These are phyloP conservation scores for Machimus atricapillus DNA, from an alignment of 2,888 invertebrate genomes.

Conservation along the genomic window DNA sequence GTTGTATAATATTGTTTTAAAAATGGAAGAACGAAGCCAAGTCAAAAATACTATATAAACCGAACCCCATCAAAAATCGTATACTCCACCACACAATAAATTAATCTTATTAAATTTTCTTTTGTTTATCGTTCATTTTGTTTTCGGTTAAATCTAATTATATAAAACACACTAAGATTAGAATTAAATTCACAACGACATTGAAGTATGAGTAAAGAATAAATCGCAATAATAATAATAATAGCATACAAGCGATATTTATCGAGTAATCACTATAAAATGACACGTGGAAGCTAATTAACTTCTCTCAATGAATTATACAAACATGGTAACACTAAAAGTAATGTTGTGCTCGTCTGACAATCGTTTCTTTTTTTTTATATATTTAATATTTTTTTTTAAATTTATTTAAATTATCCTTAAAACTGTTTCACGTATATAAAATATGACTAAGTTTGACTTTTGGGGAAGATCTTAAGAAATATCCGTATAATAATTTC, in stretches of 20 bases:
- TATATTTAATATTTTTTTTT: not conserved
- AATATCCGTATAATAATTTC: not conserved
- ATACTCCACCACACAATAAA: conserved; percentile 16
- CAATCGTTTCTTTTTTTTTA: not conserved
- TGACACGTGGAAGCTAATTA: conserved; percentile 22
- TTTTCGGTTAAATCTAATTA: not conserved
- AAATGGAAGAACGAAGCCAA: not conserved
- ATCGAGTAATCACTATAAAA: conserved; percentile 33
- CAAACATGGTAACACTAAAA: conserved; percentile 35
- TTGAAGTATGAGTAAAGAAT: conserved; percentile 23
- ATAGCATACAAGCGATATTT: conserved; percentile 9
- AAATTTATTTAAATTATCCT: not conserved
- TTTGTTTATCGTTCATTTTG: not conserved
- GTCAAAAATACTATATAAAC: not conserved
- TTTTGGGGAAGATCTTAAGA: not conserved
- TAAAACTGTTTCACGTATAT: conserved; percentile 7
- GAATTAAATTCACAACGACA: conserved; percentile 37
- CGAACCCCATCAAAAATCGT: not conserved
- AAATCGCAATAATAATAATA: not conserved
- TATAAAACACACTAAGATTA: conserved; percentile 30
- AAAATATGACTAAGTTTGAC: conserved; percentile 25
- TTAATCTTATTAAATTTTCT: not conserved
- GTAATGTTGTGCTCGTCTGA: conserved; percentile 28
- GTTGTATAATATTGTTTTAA: not conserved
- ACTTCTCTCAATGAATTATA: not conserved